A percentile compares a stretch with the other conserved stretches of the same genome.
Conservation (phyloP, 35 echinoderm and acorn worm genomes). For the Heliocidaris tuberculata region DNA sequence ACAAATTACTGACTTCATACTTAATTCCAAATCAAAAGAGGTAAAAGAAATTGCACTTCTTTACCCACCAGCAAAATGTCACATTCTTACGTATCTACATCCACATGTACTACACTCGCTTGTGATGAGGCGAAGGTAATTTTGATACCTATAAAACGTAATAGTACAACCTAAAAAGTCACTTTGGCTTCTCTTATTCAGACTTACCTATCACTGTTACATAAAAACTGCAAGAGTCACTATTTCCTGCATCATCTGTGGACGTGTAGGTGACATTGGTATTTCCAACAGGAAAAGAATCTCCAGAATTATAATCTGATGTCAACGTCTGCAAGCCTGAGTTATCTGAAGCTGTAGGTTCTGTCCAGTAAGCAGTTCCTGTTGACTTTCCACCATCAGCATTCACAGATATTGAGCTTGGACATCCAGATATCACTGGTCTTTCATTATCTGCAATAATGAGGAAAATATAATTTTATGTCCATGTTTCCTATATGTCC, state of each 20-base stretch:
- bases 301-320: not conserved
- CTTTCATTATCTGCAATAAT: constrained; percentile 14
- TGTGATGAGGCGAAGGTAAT: not conserved
- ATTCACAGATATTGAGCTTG: not conserved
- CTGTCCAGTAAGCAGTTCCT: not conserved
- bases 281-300: not conserved
- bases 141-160: not conserved
- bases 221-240: not conserved
- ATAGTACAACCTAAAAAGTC: too few relatives aligned
- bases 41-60: too few relatives aligned
- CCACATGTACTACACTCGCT: too few relatives aligned
- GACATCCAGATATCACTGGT: constrained; percentile 1
- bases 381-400: not conserved
- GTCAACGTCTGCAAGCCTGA: not conserved
- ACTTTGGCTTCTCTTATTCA: not conserved
- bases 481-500: too few relatives aligned
- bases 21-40: too few relatives aligned
- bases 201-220: constrained; percentile 5
- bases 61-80: too few relatives aligned
- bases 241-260: not conserved
- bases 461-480: not conserved
- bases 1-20: too few relatives aligned
- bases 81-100: too few relatives aligned
- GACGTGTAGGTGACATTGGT: constrained; percentile 24
- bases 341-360: constrained; percentile 24